Base-by-base conservation (phyloP, 2,797 vertebrate species). In the Astyanax mexicanus region DNA sequence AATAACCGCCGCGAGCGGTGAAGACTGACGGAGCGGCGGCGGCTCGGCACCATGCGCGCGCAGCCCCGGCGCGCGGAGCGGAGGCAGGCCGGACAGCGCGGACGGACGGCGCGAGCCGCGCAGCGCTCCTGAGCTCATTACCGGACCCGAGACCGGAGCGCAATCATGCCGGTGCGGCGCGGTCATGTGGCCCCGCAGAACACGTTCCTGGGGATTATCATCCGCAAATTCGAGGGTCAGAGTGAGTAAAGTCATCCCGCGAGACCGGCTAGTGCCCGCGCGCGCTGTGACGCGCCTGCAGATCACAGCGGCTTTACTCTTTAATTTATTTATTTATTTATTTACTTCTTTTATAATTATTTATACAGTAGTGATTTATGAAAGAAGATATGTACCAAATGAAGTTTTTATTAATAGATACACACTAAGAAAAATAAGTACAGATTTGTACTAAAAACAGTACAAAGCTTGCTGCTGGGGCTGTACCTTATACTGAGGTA, bases 221-320 rank as follows among this genome's bases (percentile, higher is more conserved):
- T 95, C 86, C 91, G 94, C 84, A 95, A 95, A 88, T 95, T 95
- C 88, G 94, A 95, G 84, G 94, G 93, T 76, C 94, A 95, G 86
- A 95, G 94, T 95, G 86, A 95, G 94, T 76, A 7, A 35, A 57
- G 23, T 7, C 27, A 35, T 52, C 21, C 9, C 27, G 60, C 17
- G 12, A 6, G 1, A 27, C 23, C 27, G 17, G 11, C 61, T 32
- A 23, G 58, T 13, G 40, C 4, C n/a, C 15, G 54, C n/a, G n/a
- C n/a, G 65, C 9, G 45, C n/a, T 21, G 47, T 54, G 15, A 11
- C 3, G 13, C 15, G 47, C 32, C 54, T 57, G 54, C 25, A 32
- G 49, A 51, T 51, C 19, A 10, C 19, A 10, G 13, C 54, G 29
- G 54, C 25, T 57, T 25, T 57, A 55, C n/a, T n/a, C n/a, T n/a